Evolutionary conservation across 1,140 invertebrate species (phyloP), one percentile per base, ranked within the genome.

Genomic region (Homalodisca vitripennis): DNA sequence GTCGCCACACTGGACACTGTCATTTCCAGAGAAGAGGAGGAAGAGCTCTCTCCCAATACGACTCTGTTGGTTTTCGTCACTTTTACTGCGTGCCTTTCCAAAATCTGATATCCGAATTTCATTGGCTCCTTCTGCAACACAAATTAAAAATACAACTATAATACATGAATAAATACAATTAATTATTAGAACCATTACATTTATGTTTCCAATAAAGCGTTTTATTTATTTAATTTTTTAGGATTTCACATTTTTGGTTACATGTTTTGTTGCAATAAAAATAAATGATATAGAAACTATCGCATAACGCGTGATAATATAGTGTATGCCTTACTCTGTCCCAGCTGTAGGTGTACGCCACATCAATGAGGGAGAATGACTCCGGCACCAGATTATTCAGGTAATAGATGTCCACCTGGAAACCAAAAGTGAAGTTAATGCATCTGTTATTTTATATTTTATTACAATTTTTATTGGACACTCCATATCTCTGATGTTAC

Each of bases 261-360:
- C n/a, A n/a, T n/a, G n/a, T n/a, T n/a, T n/a, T n/a, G n/a, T n/a
- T n/a, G n/a, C n/a, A n/a, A n/a, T n/a, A n/a, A n/a, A n/a, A n/a
- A n/a, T n/a, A n/a, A n/a, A n/a, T n/a, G n/a, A n/a, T n/a, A n/a
- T n/a, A n/a, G n/a, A n/a, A n/a, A n/a, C n/a, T n/a, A n/a, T n/a
- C n/a, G n/a, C n/a, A n/a, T n/a, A n/a, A n/a, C n/a, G n/a, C n/a
- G n/a, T n/a, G n/a, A n/a, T n/a, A n/a, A n/a, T n/a, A n/a, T n/a
- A 41, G 17, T 10, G 34, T 10, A 14, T 32, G 26, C 78, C 80
- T 77, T 81, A 87, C 86, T 79, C 85, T 78, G 75, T 82, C 82
- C 86, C 86, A 88, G 13, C 81, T 80, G 76, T 85, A 87, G 48
- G 85, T 86, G 75, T 87, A 88, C 1, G 86, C 86, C 14, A 88